Percentiles rank a stretch among this genome's conserved stretches.
These are phyloP conservation scores for Synanthedon myopaeformis DNA, from an alignment of 2,888 invertebrate species.

Conservation along the genomic window DNA sequence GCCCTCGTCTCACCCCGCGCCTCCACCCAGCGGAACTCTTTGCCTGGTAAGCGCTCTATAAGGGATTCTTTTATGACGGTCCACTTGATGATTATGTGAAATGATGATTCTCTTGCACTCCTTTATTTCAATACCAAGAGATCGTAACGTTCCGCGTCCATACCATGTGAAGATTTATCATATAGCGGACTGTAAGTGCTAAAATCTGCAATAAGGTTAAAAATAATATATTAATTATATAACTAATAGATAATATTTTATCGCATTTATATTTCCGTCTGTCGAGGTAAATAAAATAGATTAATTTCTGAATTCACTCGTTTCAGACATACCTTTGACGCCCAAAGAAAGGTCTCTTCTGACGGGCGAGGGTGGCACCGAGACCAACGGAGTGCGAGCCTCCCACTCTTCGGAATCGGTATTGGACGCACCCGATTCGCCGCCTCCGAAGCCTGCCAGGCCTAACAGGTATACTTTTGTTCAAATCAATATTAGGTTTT, in stretches of 20 bases:
- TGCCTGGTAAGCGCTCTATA: slow-evolving; percentile 38
- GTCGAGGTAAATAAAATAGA: neutral
- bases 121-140: no score
- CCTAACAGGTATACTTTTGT: slow-evolving; percentile 73
- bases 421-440: slow-evolving; percentile 71
- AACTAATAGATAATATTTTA: no score
- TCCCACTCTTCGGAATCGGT: slow-evolving; percentile 88
- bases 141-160: no score
- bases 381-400: slow-evolving; percentile 72
- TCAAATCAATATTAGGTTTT: no score
- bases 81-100: no score
- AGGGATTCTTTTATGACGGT: no score
- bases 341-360: slow-evolving; percentile 80
- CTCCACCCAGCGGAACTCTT: slow-evolving; percentile 64
- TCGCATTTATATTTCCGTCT: no score
- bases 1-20: slow-evolving; percentile 55
- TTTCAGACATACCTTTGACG: slow-evolving; percentile 84
- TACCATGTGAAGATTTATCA: no score
- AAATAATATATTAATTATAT: no score
- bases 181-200: no score
- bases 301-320: neutral
- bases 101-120: no score
- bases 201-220: no score
- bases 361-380: slow-evolving; percentile 74
- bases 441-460: slow-evolving; percentile 91